Percentiles rank a stretch among this genome's conserved stretches.
These are phyloP conservation scores for Poecilia velifera DNA, from an alignment of 2,797 vertebrate genomes.

Conservation along the genomic window DNA sequence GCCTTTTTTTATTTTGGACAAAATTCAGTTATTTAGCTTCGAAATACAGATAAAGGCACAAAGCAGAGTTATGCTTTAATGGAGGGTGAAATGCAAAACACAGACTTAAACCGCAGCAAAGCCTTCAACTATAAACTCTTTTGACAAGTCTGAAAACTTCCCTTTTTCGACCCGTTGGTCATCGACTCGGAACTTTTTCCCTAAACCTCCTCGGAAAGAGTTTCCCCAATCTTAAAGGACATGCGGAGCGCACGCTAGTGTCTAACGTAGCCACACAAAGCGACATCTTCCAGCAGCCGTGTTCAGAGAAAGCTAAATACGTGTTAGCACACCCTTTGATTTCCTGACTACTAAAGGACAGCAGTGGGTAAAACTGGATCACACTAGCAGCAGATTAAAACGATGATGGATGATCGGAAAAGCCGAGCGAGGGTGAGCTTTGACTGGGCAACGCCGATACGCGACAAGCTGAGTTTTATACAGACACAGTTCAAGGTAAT, in stretches of 20 bases:
- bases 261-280: slow-evolving; percentile 15
- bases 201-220: background rate
- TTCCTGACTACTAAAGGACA: slow-evolving; percentile 42
- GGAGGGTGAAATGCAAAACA: slow-evolving; percentile 57
- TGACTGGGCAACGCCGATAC: slow-evolving; percentile 4
- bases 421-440: slow-evolving; percentile 28
- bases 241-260: slow-evolving; percentile 15
- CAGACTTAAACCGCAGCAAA: background rate
- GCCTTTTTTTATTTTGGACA: slow-evolving; percentile 62
- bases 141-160: slow-evolving; percentile 52
- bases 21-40: slow-evolving; percentile 60
- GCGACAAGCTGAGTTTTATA: slow-evolving; percentile 18
- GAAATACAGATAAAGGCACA: slow-evolving; percentile 72
- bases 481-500: slow-evolving; percentile 2
- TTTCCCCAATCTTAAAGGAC: slow-evolving; percentile 22
- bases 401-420: slow-evolving; percentile 50
- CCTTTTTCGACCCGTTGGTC: slow-evolving; percentile 63
- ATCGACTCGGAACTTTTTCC: slow-evolving; percentile 6
- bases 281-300: slow-evolving; percentile 24
- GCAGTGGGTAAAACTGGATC: slow-evolving; percentile 69
- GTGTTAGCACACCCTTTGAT: slow-evolving; percentile 11
- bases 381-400: slow-evolving; percentile 75
- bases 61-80: slow-evolving; percentile 47
- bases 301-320: slow-evolving; percentile 36
- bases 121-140: slow-evolving; percentile 5